These are phyloP conservation scores for Baronia brevicornis DNA, from an alignment of 2,888 invertebrate species.

Conservation along the genomic window DNA sequence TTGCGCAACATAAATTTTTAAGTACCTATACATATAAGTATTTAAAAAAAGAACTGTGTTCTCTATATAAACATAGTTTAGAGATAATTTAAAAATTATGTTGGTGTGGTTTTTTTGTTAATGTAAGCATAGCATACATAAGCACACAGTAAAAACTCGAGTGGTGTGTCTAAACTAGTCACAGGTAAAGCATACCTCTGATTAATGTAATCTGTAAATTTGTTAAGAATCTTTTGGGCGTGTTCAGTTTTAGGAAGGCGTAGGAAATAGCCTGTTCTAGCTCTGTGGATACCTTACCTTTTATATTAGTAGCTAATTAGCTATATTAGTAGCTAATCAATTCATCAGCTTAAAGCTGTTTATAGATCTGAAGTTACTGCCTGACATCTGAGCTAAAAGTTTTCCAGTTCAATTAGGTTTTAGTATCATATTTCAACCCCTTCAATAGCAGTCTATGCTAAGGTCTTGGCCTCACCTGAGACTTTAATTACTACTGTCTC, in stretches of 20 bases:
- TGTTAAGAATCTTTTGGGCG: constrained; percentile 36
- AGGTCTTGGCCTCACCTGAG: too few species aligned
- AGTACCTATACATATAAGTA: constrained; percentile 58
- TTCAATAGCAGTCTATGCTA: too few species aligned
- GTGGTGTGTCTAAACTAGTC: constrained; percentile 67
- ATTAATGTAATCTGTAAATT: constrained; percentile 24
- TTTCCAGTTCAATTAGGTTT: too few species aligned
- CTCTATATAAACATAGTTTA: constrained; percentile 70
- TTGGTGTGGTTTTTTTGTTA: constrained; percentile 73
- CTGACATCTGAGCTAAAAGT: too few species aligned
- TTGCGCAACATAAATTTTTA: constrained; percentile 73
- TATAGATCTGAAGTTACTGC: too few species aligned
- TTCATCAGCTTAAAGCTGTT: too few species aligned
- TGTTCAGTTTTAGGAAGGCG: constrained; percentile 25
- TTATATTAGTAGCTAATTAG: too few species aligned
- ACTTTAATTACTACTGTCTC: too few species aligned
- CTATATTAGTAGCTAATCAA: too few species aligned
- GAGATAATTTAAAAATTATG: constrained; percentile 68
- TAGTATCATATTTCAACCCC: too few species aligned
- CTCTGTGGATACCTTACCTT: too few species aligned
- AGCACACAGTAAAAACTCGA: constrained; percentile 49
- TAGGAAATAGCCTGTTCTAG: constrained; percentile 1
- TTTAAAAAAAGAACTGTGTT: constrained; percentile 64
- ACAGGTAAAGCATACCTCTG: constrained; percentile 58
- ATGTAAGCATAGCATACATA: constrained; percentile 43